Evolutionary conservation across 2,113 vertebrate species (phyloP), one percentile per base, ranked within the genome.

Genomic region (Vanacampus margaritifer): DNA sequence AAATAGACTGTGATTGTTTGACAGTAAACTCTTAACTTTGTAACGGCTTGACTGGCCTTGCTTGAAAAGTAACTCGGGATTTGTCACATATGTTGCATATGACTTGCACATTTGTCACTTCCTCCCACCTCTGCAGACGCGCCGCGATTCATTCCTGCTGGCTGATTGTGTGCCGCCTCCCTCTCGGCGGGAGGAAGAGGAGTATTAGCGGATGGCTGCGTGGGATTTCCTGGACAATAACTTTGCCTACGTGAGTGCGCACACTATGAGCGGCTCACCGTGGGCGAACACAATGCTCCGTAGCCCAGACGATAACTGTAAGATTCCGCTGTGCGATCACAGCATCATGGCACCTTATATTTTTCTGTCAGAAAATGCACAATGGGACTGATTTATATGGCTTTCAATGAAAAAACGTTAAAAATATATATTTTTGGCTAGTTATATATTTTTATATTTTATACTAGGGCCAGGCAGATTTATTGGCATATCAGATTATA

Each of bases 141-240:
- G 26, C 23, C 26, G 26, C 16, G 12, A 32, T 57, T 57, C 54
- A 57, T 32, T 32, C 28, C 54, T 17, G 26, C 54, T 17, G 26
- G 2, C 26, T 57, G 54, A 32, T 17, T 39, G 64, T 78, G 50
- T 48, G 48, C 37, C 39, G 43, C 37, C 57, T 56, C 26, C n/a
- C 69, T 79, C 54, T 73, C 65, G 32, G 73, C 76, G 74, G 75
- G 61, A 83, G 67, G 73, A 77, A 63, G 73, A 51, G 23, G 64
- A 67, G 56, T 54, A 71, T 75, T 69, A 71, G 58, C 72, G 50
- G 54, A 58, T 50, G 43, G 17, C 54, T 76, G 68, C 39, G 21
- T 1, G n/a, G 74, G 81, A 66, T 72, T 83, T 73, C 70, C 48
- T 3, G 50, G 66, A 72, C 72, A 76, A 60, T 65, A 74, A 12